Evolutionary conservation across 2,888 invertebrate genomes (phyloP).

Genomic region (Netelia melanura): DNA sequence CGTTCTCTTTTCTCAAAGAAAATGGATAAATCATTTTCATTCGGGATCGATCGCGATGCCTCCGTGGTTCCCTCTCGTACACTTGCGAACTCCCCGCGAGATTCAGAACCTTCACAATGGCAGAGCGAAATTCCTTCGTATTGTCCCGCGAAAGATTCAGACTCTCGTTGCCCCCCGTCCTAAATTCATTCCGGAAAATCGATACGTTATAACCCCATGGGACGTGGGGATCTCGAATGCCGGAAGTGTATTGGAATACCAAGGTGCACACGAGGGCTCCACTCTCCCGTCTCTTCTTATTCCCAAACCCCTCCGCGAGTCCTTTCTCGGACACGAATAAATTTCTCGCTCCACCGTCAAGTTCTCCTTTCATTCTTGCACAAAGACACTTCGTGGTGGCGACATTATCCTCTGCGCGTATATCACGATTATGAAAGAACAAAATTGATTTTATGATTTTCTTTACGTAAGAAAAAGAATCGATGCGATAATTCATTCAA

Average conservation of each 20-base stretch:
- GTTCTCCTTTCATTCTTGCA: conserved; percentile 39
- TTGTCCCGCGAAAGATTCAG: conserved; percentile 61
- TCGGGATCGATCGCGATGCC: conserved; percentile 56
- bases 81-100: neutral
- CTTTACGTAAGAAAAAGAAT: neutral
- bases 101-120: conserved; percentile 44
- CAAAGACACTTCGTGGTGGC: conserved; percentile 33
- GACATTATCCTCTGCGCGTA: neutral
- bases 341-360: conserved; percentile 44
- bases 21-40: conserved; percentile 78
- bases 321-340: conserved; percentile 57
- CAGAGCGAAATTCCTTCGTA: conserved; percentile 60
- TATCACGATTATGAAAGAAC: neutral
- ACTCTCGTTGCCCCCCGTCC: conserved; percentile 1
- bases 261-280: conserved; percentile 6
- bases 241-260: conserved; percentile 66
- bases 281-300: neutral
- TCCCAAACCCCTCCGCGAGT: neutral
- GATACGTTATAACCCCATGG: conserved; percentile 46
- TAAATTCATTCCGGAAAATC: conserved; percentile 40
- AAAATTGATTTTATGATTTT: neutral
- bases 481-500: neutral
- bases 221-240: conserved; percentile 43
- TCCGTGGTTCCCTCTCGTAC: neutral
- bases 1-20: conserved; percentile 67